Evolutionary conservation across 2,888 invertebrate genomes (phyloP).

Genomic region (Agrochola lychnidis): DNA sequence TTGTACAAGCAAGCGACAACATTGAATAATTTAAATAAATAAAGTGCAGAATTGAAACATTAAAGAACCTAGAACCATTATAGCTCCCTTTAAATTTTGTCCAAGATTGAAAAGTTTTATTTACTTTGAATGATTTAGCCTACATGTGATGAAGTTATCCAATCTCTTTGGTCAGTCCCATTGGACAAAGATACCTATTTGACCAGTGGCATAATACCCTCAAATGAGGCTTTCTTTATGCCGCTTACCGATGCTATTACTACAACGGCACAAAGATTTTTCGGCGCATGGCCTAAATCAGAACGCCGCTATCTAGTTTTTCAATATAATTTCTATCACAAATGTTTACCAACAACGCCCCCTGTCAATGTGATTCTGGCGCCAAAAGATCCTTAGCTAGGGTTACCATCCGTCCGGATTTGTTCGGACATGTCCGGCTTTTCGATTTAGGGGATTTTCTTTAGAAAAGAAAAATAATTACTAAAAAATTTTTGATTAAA

Average conservation of each 20-base stretch:
- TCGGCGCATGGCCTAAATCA: neutral
- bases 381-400: neutral
- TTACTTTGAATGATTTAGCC: neutral
- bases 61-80: too few species aligned
- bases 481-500: too few species aligned
- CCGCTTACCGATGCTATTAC: neutral
- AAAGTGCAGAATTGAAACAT: neutral
- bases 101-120: neutral
- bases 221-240: neutral
- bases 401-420: too few species aligned
- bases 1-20: neutral
- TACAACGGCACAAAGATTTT: neutral
- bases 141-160: neutral
- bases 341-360: neutral
- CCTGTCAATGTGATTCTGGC: too few species aligned
- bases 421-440: too few species aligned
- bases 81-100: neutral
- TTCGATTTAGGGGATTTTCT: too few species aligned
- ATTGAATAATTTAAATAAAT: neutral
- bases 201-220: neutral
- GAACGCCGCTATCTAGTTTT: too few species aligned
- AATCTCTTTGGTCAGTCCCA: neutral
- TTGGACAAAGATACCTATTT: neutral
- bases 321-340: neutral
- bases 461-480: too few species aligned